Evolutionary conservation across 2,888 invertebrate genomes (phyloP).

Genomic region (Microplitis manilae): DNA sequence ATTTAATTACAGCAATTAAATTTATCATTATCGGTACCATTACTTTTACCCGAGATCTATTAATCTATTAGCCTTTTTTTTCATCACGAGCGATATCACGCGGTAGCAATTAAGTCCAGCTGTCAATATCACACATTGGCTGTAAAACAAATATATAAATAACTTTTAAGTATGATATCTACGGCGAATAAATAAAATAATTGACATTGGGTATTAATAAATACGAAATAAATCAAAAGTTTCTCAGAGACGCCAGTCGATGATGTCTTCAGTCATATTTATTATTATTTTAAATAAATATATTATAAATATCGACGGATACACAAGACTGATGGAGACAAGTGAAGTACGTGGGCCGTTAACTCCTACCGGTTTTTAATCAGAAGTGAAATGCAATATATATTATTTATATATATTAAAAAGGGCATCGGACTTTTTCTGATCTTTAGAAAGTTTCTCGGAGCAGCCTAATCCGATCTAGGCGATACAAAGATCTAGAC

Average conservation of each 20-base stretch:
- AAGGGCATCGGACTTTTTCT: background rate
- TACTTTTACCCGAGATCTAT: constrained; percentile 67
- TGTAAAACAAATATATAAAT: too few species aligned
- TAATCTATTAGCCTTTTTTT: constrained; percentile 54
- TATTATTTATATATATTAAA: background rate
- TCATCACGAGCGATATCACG: background rate
- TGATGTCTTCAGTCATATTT: background rate
- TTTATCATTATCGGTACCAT: too few species aligned
- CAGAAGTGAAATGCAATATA: constrained; percentile 1
- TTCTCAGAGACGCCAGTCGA: background rate
- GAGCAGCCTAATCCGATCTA: background rate
- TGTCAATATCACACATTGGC: too few species aligned
- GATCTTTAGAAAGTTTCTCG: background rate
- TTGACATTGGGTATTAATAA: background rate
- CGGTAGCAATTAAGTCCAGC: too few species aligned
- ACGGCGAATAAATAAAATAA: background rate
- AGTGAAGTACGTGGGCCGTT: background rate
- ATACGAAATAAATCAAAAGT: background rate
- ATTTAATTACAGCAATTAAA: background rate
- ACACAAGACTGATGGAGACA: background rate
- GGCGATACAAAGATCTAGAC: background rate
- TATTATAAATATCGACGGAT: background rate
- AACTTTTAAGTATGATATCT: too few species aligned
- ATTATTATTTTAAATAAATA: background rate
- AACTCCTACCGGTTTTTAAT: background rate